These are phyloP conservation scores for Entomobrya multifasciata DNA, from an alignment of 2,888 invertebrate genomes.

Conservation along the genomic window DNA sequence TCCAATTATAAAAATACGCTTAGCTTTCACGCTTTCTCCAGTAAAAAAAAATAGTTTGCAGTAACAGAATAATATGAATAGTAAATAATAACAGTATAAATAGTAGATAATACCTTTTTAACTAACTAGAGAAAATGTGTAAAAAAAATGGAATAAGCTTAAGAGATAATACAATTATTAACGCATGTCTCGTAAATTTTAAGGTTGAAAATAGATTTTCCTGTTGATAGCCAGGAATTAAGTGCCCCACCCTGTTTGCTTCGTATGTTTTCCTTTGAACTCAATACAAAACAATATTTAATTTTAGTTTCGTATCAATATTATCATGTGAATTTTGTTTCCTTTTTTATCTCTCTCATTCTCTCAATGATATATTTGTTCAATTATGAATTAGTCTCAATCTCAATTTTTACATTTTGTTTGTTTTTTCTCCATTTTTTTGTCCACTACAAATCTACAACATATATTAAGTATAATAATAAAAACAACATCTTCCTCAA, in stretches of 20 bases:
- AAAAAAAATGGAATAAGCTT: slow-evolving; percentile 2
- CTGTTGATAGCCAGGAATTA: no score
- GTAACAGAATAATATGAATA: slow-evolving; percentile 17
- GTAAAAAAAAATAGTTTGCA: slow-evolving; percentile 36
- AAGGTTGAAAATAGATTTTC: background rate
- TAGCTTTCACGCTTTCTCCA: slow-evolving; percentile 69
- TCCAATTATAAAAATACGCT: slow-evolving; percentile 64
- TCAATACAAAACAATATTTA: slow-evolving; percentile 8
- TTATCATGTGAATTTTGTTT: background rate
- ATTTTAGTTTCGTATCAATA: no score
- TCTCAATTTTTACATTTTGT: background rate
- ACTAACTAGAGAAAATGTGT: background rate
- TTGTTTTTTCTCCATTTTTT: slow-evolving; percentile 28
- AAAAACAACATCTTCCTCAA: slow-evolving; percentile 13
- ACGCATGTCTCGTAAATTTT: no score
- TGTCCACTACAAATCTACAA: slow-evolving; percentile 5
- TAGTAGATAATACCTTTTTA: background rate
- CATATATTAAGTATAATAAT: background rate
- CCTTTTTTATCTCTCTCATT: background rate
- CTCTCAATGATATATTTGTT: background rate
- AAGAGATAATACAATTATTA: background rate
- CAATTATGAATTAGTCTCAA: slow-evolving; percentile 19
- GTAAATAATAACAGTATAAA: background rate
- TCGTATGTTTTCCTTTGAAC: background rate
- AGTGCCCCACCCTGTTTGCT: background rate